Conservation (phyloP, 2,113 vertebrate genomes). For the Cynocephalus volans region DNA sequence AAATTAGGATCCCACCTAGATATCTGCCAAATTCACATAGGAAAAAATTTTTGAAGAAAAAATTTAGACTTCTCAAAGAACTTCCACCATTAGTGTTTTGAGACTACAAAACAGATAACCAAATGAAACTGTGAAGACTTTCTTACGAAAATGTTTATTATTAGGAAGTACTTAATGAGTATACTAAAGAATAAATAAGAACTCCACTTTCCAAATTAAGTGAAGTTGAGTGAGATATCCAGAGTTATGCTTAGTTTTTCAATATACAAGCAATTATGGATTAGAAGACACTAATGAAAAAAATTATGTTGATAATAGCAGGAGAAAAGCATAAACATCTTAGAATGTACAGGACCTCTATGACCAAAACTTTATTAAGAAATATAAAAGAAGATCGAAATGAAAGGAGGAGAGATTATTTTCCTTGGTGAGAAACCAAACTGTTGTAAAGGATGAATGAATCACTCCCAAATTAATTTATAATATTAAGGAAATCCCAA, state of each 20-base stretch:
- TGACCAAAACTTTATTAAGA: slow-evolving; percentile 33
- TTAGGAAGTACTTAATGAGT: neutral
- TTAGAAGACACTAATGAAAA: neutral
- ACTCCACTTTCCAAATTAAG: neutral
- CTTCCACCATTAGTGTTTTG: neutral
- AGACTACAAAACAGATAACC: slow-evolving; percentile 37
- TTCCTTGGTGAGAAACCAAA: neutral
- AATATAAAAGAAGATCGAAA: slow-evolving; percentile 19
- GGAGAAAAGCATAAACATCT: neutral
- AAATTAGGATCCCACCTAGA: neutral
- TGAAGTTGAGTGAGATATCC: slow-evolving; percentile 24
- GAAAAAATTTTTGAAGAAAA: neutral
- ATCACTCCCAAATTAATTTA: neutral
- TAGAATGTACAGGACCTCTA: neutral
- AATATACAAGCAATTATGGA: neutral
- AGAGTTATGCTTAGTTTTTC: slow-evolving; percentile 27
- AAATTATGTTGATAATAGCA: neutral
- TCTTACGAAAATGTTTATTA: slow-evolving; percentile 4
- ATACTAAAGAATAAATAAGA: neutral
- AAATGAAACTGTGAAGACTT: slow-evolving; percentile 20
- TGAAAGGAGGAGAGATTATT: neutral
- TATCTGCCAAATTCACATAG: neutral
- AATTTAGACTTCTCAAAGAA: slow-evolving; percentile 39
- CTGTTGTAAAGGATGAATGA: neutral
- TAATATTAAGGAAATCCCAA: neutral